These are phyloP conservation scores for Agrenia bidenticulata DNA, from an alignment of 2,888 invertebrate genomes.

Conservation along the genomic window DNA sequence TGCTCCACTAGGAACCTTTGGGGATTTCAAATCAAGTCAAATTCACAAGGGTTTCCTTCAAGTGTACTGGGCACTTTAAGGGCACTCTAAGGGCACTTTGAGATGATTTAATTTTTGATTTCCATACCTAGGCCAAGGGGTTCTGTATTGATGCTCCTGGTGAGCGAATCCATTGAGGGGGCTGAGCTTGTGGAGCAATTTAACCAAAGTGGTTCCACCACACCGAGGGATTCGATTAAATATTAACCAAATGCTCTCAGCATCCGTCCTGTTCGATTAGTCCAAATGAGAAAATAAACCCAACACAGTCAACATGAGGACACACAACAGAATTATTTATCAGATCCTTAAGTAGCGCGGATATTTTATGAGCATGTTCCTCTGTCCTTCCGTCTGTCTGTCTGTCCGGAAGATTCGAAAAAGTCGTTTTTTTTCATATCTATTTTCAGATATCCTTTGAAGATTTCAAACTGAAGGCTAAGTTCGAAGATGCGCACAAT, in stretches of 20 bases:
- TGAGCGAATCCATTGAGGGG: slow-evolving; percentile 64
- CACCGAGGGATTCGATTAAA: slow-evolving; percentile 65
- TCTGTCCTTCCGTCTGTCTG: no score
- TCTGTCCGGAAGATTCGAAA: no score
- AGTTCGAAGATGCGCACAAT: no score
- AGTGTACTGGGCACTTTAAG: background rate
- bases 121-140: slow-evolving; percentile 52
- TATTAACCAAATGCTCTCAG: slow-evolving; percentile 57
- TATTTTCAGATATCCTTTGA: no score
- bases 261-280: slow-evolving; percentile 39
- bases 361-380: no score
- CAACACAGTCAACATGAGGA: no score
- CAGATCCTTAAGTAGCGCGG: no score
- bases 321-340: no score
- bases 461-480: no score
- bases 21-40: no score
- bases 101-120: background rate
- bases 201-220: slow-evolving; percentile 64
- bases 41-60: background rate
- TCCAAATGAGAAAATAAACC: no score
- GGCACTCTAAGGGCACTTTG: background rate
- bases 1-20: slow-evolving; percentile 57
- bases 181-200: slow-evolving; percentile 63
- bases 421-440: no score
- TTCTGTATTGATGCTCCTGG: slow-evolving; percentile 52